Evolutionary conservation across 1,140 invertebrate genomes (phyloP).

Genomic region (Muscidifurax raptorellus): DNA sequence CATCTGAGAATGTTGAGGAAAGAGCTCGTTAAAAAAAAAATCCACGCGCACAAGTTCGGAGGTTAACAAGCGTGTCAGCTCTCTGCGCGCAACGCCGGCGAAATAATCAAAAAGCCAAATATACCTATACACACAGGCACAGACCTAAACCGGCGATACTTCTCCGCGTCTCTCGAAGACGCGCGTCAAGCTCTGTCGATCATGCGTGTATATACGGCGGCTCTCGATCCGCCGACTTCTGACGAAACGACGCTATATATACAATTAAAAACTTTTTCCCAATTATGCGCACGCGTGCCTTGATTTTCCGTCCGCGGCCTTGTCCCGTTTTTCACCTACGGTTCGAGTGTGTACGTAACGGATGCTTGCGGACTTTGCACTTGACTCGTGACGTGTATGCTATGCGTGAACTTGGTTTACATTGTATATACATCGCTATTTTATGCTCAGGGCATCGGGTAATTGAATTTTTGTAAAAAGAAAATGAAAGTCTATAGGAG

Average conservation of each 20-base stretch:
- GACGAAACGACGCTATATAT: background rate
- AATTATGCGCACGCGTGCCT: slow-evolving; percentile 34
- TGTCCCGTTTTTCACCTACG: slow-evolving; percentile 45
- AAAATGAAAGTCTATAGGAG: no score
- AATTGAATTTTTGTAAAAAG: no score
- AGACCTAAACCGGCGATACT: slow-evolving; percentile 19
- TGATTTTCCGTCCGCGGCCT: slow-evolving; percentile 52
- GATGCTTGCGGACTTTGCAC: no score
- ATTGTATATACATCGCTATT: no score
- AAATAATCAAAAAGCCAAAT: background rate
- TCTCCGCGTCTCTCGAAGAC: slow-evolving; percentile 31
- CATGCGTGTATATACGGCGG: slow-evolving; percentile 45
- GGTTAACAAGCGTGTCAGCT: slow-evolving; percentile 14
- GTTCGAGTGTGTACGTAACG: background rate
- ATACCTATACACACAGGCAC: no score
- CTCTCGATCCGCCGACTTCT: background rate
- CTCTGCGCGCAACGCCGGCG: no score
- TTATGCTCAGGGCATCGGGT: no score
- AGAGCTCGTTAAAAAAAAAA: background rate
- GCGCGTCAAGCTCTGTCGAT: slow-evolving; percentile 57
- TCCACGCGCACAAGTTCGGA: background rate
- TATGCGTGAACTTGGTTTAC: no score
- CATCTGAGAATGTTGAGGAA: no score
- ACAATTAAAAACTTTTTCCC: slow-evolving; percentile 47
- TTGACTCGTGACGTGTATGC: no score